phyloP scores from a whole-genome alignment of 1,140 invertebrate species.

The Whitmania pigra region DNA sequence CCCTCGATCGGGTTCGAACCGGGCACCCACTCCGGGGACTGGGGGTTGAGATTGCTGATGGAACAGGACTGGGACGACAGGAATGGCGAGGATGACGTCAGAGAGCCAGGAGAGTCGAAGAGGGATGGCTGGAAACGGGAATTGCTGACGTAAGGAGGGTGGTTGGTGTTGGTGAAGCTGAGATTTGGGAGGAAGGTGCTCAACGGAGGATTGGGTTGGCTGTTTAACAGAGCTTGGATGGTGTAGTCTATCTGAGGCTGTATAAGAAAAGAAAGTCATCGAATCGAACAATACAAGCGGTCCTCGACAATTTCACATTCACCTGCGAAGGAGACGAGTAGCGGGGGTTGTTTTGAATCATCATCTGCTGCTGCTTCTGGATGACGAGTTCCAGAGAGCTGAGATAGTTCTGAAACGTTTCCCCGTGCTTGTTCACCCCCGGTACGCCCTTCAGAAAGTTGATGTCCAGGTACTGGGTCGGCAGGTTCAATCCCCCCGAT shows the following conservation, averaged over 20 bases:
- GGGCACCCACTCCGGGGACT: not conserved
- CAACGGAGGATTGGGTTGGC: not conserved
- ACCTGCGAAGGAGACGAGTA: not conserved
- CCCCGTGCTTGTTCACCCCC: not conserved
- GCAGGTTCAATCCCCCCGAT: no score
- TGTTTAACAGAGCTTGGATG: not conserved
- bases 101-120: not conserved
- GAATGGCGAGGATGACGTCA: not conserved
- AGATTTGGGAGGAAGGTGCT: not conserved
- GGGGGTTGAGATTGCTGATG: not conserved
- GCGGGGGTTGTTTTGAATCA: not conserved
- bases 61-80: not conserved
- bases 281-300: not conserved
- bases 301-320: not conserved
- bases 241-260: slow-evolving; percentile 7
- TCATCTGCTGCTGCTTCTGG: not conserved
- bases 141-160: not conserved
- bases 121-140: not conserved
- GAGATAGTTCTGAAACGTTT: slow-evolving; percentile 9
- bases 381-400: not conserved
- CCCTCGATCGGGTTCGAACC: not conserved
- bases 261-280: not conserved
- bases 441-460: no score
- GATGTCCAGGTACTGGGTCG: no score
- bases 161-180: slow-evolving; percentile 4